Evolutionary conservation across 2,888 invertebrate genomes (phyloP).

Genomic region (Drosophila austrosaltans): DNA sequence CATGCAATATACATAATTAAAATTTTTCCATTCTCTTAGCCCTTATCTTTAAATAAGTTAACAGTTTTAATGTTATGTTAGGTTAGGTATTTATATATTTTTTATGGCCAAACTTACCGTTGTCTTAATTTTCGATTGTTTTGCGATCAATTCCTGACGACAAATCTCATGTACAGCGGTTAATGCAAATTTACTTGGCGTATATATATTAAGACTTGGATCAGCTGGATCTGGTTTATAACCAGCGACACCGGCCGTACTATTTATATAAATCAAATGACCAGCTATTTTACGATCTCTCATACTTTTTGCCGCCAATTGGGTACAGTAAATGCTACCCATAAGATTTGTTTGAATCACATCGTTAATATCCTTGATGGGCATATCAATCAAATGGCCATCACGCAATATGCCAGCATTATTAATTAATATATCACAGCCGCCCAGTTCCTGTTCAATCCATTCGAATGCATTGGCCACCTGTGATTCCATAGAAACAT

Average conservation of each 20-base stretch:
- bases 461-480: constrained; percentile 85
- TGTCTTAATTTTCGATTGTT: constrained; percentile 80
- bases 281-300: constrained; percentile 78
- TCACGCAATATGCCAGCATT: constrained; percentile 85
- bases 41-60: too few relatives aligned
- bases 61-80: too few relatives aligned
- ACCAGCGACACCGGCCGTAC: constrained; percentile 74
- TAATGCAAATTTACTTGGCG: constrained; percentile 80
- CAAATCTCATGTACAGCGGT: constrained; percentile 81
- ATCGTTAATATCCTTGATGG: constrained; percentile 67
- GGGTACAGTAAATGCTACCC: constrained; percentile 84
- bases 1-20: too few relatives aligned
- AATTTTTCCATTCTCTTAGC: too few relatives aligned
- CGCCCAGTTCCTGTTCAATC: constrained; percentile 84
- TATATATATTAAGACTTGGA: constrained; percentile 79
- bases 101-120: constrained; percentile 71
- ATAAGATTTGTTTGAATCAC: constrained; percentile 84
- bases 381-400: constrained; percentile 77
- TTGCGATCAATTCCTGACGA: constrained; percentile 79
- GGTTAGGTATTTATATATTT: background rate
- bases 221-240: constrained; percentile 68
- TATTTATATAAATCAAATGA: constrained; percentile 79
- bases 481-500: constrained; percentile 85
- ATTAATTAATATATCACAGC: constrained; percentile 86
- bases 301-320: constrained; percentile 85